Conservation (phyloP, 2,888 invertebrate genomes). For the Atrina japonica region DNA sequence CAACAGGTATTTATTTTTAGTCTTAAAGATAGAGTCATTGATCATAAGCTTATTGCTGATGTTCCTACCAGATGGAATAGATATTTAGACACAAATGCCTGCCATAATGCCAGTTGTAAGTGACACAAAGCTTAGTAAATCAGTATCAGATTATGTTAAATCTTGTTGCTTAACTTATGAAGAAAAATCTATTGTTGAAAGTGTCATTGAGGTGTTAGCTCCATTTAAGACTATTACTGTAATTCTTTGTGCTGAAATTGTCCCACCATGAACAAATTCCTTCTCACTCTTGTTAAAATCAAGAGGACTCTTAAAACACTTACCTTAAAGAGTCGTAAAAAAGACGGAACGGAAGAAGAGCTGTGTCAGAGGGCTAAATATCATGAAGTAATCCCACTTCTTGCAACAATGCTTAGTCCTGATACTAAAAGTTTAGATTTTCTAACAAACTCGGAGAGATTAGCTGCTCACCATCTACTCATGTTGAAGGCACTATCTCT, state of each 20-base stretch:
- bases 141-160: slow-evolving; percentile 6
- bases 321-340: slow-evolving; percentile 18
- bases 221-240: slow-evolving; percentile 45
- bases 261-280: slow-evolving; percentile 46
- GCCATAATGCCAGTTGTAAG: slow-evolving; percentile 41
- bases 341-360: slow-evolving; percentile 32
- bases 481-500: slow-evolving; percentile 30
- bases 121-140: slow-evolving; percentile 36
- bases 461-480: slow-evolving; percentile 23
- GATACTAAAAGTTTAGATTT: slow-evolving; percentile 34
- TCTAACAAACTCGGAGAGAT: slow-evolving; percentile 17
- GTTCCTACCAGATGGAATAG: slow-evolving; percentile 45
- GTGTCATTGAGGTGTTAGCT: slow-evolving; percentile 30
- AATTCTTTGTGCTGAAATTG: slow-evolving; percentile 45
- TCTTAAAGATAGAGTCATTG: slow-evolving; percentile 13
- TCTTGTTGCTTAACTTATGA: slow-evolving; percentile 36
- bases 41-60: slow-evolving; percentile 39
- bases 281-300: slow-evolving; percentile 29
- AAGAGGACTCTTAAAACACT: slow-evolving; percentile 22
- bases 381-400: slow-evolving; percentile 38
- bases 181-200: slow-evolving; percentile 35
- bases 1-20: neutral
- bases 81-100: slow-evolving; percentile 25
- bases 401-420: slow-evolving; percentile 40
- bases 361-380: slow-evolving; percentile 23